These are phyloP conservation scores for Bucco capensis DNA, from an alignment of 2,113 vertebrate genomes.

Conservation along the genomic window DNA sequence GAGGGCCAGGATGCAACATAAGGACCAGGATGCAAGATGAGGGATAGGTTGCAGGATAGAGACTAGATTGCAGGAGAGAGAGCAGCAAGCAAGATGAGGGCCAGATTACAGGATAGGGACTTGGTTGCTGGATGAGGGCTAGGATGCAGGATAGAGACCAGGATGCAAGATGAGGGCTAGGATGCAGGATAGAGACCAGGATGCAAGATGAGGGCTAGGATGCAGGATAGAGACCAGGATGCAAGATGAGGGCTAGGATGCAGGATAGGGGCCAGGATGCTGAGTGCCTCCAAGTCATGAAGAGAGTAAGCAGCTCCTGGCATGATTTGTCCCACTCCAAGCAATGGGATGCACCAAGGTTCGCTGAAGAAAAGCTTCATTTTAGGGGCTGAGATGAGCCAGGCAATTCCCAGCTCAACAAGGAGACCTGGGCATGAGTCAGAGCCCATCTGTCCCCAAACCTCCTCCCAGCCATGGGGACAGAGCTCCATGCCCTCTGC, in stretches of 20 bases:
- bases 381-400: background rate
- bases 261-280: background rate
- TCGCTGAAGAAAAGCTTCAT: background rate
- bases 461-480: fast-evolving
- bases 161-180: background rate
- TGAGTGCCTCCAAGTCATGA: too few species aligned
- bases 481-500: fast-evolving
- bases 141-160: background rate
- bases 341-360: background rate
- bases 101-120: background rate
- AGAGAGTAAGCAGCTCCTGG: background rate
- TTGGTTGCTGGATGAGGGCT: background rate
- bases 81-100: background rate
- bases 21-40: background rate
- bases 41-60: background rate
- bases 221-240: background rate
- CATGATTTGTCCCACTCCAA: background rate
- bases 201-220: background rate
- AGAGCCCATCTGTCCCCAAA: background rate
- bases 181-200: background rate
- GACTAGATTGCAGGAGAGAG: background rate
- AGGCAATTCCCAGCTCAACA: background rate
- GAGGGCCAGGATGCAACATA: background rate
- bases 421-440: fast-evolving
- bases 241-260: background rate